These are phyloP conservation scores for Polyploca ridens DNA, from an alignment of 2,888 invertebrate genomes.

Conservation along the genomic window DNA sequence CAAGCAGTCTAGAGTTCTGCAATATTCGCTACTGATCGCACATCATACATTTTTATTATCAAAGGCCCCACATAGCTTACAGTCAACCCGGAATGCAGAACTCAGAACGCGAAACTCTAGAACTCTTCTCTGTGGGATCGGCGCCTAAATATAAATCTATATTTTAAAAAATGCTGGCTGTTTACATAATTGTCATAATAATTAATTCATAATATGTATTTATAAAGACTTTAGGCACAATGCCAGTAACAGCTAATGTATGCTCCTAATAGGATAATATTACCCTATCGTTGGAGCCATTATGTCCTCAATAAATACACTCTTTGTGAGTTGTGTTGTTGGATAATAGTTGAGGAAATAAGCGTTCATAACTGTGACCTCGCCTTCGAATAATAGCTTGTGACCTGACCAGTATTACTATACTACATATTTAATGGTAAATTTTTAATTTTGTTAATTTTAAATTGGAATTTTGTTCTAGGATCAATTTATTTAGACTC, in stretches of 20 bases:
- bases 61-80: no score
- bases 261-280: slow-evolving; percentile 60
- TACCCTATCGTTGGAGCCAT: slow-evolving; percentile 59
- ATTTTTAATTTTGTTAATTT: background rate
- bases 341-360: slow-evolving; percentile 1
- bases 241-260: slow-evolving; percentile 55
- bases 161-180: background rate
- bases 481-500: background rate
- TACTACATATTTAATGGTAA: no score
- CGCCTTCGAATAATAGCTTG: background rate
- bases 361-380: background rate
- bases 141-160: no score
- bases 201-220: slow-evolving; percentile 20
- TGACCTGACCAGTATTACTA: background rate
- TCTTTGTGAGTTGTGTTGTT: slow-evolving; percentile 20
- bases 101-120: no score
- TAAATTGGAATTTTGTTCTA: background rate
- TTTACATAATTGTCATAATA: background rate
- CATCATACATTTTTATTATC: no score
- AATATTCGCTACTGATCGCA: no score
- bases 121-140: no score
- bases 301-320: slow-evolving; percentile 37
- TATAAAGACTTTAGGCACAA: slow-evolving; percentile 37
- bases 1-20: no score
- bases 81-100: no score